phyloP scores from a whole-genome alignment of 2,888 invertebrate species.

The Spilosoma lubricipeda region DNA sequence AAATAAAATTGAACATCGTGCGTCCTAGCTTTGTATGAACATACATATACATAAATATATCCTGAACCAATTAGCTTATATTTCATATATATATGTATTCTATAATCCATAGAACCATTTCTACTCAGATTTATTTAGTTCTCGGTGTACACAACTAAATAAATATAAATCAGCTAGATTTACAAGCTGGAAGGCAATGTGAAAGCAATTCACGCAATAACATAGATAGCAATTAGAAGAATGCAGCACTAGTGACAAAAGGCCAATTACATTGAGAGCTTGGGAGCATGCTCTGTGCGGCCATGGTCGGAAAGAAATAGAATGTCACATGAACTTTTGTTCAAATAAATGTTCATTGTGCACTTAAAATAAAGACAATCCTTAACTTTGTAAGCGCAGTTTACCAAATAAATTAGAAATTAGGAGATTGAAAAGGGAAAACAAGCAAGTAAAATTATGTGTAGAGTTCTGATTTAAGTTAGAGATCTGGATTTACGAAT shows the following conservation, averaged over 20 bases:
- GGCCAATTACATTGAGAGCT: slow-evolving; percentile 49
- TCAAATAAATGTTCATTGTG: slow-evolving; percentile 1
- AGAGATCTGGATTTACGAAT: too few species aligned
- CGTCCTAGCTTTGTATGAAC: too few species aligned
- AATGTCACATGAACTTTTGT: neutral
- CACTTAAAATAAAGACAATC: neutral
- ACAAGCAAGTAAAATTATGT: too few species aligned
- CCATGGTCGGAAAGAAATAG: slow-evolving; percentile 28
- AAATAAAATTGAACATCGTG: too few species aligned
- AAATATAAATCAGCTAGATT: slow-evolving; percentile 48
- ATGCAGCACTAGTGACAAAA: slow-evolving; percentile 46
- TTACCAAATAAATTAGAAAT: neutral
- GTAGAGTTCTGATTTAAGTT: neutral
- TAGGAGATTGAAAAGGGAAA: too few species aligned
- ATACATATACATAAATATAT: too few species aligned
- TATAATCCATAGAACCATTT: neutral
- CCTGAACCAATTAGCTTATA: neutral
- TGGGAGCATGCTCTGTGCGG: slow-evolving; percentile 13
- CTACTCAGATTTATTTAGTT: neutral
- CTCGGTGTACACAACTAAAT: slow-evolving; percentile 16
- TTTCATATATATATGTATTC: neutral
- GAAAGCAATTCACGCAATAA: slow-evolving; percentile 39
- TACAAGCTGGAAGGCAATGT: slow-evolving; percentile 27
- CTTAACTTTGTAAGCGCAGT: neutral
- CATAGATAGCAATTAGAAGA: slow-evolving; percentile 39